These are phyloP conservation scores for Lasioglossum figueresi DNA, from an alignment of 2,888 invertebrate species.

Conservation along the genomic window DNA sequence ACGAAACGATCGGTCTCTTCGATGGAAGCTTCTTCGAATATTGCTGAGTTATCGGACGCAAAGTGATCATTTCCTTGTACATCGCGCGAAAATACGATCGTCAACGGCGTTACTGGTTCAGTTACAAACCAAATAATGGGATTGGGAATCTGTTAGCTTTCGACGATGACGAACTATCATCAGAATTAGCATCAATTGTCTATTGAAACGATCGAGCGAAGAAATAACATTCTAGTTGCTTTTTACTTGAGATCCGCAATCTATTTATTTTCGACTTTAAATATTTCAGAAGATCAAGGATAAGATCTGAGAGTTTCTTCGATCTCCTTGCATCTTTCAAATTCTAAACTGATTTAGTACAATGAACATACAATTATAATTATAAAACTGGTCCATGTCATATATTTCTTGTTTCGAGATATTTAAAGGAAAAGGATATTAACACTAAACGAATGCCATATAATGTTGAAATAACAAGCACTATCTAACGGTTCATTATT, in stretches of 20 bases:
- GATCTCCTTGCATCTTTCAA: too few relatives aligned
- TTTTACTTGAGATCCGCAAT: background rate
- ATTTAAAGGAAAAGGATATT: too few relatives aligned
- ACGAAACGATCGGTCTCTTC: slow-evolving; percentile 11
- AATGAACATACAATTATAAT: too few relatives aligned
- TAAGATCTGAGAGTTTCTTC: too few relatives aligned
- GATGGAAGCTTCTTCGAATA: background rate
- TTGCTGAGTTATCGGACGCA: slow-evolving; percentile 22
- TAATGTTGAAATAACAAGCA: too few relatives aligned
- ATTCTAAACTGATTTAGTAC: too few relatives aligned
- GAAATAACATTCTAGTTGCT: background rate
- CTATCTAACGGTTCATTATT: too few relatives aligned
- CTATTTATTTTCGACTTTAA: background rate
- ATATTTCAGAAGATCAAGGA: background rate
- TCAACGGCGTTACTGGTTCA: background rate
- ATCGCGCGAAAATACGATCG: background rate
- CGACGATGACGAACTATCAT: background rate
- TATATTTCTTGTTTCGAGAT: too few relatives aligned
- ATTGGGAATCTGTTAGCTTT: background rate
- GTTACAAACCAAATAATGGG: background rate
- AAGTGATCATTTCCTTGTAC: slow-evolving; percentile 28
- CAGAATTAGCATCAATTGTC: background rate
- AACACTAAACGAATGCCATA: too few relatives aligned
- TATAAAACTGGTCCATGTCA: too few relatives aligned
- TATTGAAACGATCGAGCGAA: background rate